Percentiles rank a stretch among this genome's conserved stretches.
Conservation (phyloP, 1,140 invertebrate genomes). For the Calosoma granatense region DNA sequence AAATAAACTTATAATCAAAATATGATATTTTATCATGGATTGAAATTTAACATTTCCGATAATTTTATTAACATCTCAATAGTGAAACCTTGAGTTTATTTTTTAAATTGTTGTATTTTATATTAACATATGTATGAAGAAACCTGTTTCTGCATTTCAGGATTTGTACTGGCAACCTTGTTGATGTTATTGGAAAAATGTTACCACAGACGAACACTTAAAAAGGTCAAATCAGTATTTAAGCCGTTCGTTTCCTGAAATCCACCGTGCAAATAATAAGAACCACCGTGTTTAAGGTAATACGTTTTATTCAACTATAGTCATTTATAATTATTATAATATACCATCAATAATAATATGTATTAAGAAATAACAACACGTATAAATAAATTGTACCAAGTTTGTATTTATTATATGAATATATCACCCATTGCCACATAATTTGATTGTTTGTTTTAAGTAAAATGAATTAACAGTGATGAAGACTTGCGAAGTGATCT, state of each 20-base stretch:
- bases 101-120: background rate
- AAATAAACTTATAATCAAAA: background rate
- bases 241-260: background rate
- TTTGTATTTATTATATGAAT: background rate
- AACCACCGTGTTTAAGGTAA: too few relatives aligned
- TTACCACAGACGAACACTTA: background rate
- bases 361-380: background rate
- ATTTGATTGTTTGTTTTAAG: conserved; percentile 16
- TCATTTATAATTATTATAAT: too few relatives aligned
- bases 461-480: conserved; percentile 42
- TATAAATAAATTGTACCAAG: background rate
- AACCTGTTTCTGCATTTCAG: background rate
- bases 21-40: background rate
- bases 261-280: too few relatives aligned
- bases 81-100: background rate
- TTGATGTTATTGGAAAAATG: background rate
- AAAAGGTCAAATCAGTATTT: background rate
- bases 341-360: too few relatives aligned
- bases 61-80: background rate
- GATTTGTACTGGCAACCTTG: background rate
- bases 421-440: conserved; percentile 4
- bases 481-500: conserved; percentile 57
- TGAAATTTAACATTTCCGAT: background rate
- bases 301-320: too few relatives aligned
- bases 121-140: background rate